Percentiles rank a stretch among this genome's conserved stretches.
Conservation (phyloP, 2,113 vertebrate species). For the Herpetotheres cachinnans region DNA sequence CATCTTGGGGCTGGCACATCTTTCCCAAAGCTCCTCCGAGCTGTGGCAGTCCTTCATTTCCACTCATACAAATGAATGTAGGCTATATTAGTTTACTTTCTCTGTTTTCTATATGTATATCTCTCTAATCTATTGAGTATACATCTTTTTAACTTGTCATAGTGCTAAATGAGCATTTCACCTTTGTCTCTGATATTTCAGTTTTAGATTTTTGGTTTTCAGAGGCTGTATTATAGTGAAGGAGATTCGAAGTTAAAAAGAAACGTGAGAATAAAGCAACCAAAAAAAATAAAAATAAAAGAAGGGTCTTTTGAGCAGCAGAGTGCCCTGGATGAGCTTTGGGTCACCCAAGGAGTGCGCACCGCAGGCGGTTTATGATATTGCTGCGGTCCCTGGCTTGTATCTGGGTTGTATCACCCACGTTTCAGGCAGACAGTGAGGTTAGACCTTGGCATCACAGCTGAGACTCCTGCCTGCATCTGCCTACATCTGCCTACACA, state of each 20-base stretch:
- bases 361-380: accelerated
- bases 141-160: not conserved
- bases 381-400: not conserved
- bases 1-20: not conserved
- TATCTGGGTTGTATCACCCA: not conserved
- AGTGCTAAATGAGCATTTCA: accelerated
- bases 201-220: not conserved
- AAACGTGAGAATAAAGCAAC: not conserved
- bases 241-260: not conserved
- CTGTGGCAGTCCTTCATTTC: not conserved
- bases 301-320: not conserved
- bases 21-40: not conserved
- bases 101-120: not conserved
- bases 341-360: not conserved
- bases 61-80: accelerated
- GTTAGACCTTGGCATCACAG: not conserved
- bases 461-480: not conserved
- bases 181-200: not conserved
- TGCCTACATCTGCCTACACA: not conserved
- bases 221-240: not conserved
- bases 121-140: not conserved
- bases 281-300: not conserved
- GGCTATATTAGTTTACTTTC: not conserved
- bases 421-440: no score
- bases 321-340: not conserved